Evolutionary conservation across 2,113 vertebrate genomes (phyloP).

Genomic region (Malaclemys terrapin): DNA sequence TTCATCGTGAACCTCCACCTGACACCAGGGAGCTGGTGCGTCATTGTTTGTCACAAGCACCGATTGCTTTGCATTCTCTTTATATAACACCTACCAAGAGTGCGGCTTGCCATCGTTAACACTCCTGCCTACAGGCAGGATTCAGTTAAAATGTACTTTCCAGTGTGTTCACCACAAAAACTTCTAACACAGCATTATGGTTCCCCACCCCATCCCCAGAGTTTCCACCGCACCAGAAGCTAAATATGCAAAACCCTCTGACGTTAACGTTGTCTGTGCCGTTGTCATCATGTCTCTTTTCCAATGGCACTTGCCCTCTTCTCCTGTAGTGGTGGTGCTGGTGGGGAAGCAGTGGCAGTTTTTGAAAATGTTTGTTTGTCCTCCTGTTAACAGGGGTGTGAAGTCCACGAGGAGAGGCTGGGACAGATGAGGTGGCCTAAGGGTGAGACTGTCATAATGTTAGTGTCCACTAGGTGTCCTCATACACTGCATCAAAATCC

Average conservation of each 20-base stretch:
- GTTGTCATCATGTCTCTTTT: not conserved
- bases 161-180: not conserved
- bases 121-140: not conserved
- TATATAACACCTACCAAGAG: not conserved
- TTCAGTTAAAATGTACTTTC: not conserved
- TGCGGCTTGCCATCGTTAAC: not conserved
- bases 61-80: rapidly evolving
- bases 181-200: not conserved
- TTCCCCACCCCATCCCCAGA: not conserved
- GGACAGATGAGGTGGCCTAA: rapidly evolving
- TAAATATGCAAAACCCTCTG: rapidly evolving
- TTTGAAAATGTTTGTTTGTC: rapidly evolving
- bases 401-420: too few species aligned
- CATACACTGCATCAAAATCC: not conserved
- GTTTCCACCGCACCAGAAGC: not conserved
- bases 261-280: not conserved
- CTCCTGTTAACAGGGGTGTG: rapidly evolving
- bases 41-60: rapidly evolving
- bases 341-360: not conserved
- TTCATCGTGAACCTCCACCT: not conserved
- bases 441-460: not conserved
- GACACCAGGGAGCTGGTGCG: rapidly evolving
- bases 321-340: not conserved
- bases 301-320: not conserved
- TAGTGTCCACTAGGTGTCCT: conserved; percentile 73